Base-by-base conservation (phyloP, 2,113 vertebrate species). In the Scatophagus argus region DNA sequence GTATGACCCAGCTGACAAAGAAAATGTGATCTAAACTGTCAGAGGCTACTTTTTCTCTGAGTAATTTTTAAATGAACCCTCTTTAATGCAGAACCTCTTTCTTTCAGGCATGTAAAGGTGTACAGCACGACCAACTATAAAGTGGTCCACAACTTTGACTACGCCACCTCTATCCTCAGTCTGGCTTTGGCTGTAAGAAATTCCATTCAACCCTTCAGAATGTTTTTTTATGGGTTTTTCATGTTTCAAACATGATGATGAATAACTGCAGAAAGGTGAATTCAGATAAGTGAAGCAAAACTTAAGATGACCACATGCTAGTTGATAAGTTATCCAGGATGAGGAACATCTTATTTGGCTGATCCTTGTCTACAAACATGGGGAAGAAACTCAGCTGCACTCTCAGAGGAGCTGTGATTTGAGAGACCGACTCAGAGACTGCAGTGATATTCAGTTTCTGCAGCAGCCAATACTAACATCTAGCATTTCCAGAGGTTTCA, bases 131-230 rank as follows among this genome's bases (percentile, higher is more conserved):
- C 96, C 67, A 97, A 94, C 70, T 99, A 97, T 79, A 99, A 97
- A 95, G 97, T 97, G 51, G 97, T 98, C 16, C 97, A 99, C 88
- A 99, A 96, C 92, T 98, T 99, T 87, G 96, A 96, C 85, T 98
- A 97, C 14, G 93, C 96, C 14, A 94, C 97, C 7, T 96, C 98
- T 16, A 97, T 99, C 82, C 95, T 99, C 77, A 99, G 97, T 91
- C 91, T 99, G 76, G 97, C 95, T 0, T 82, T 99, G 87, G 95
- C 97, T 29, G 98, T 99, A 95, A 95, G 97, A 94, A 88, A 65
- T 25, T 36, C 46, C 12, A 38, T 38, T 63, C 2, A 61, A 32
- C 2, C 0, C 2, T 21, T 67, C 3, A 34, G 25, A 3, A 9
- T 25, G 1, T 27, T 49, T 27, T 41, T 5, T 29, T 46, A 3